Conservation (phyloP, 2,888 invertebrate genomes). For the Caradrina kadenii region DNA sequence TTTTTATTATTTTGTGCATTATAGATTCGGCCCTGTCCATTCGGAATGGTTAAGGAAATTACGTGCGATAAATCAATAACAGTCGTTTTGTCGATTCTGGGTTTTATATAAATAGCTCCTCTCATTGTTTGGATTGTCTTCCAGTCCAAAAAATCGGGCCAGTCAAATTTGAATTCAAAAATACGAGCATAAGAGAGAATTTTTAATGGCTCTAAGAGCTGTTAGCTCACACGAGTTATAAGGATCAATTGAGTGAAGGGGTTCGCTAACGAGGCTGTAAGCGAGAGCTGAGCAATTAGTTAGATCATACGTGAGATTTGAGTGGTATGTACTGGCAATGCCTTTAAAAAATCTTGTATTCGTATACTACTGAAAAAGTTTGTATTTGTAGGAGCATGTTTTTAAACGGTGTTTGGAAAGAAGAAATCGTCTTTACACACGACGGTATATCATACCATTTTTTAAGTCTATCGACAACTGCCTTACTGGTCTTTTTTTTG, state of each 20-base stretch:
- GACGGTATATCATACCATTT: too few species aligned
- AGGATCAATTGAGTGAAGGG: slow-evolving; percentile 49
- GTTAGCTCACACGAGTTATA: slow-evolving; percentile 28
- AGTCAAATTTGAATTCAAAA: slow-evolving; percentile 12
- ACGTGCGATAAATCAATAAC: slow-evolving; percentile 40
- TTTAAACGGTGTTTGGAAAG: too few species aligned
- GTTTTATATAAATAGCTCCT: slow-evolving; percentile 28
- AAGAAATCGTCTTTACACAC: too few species aligned
- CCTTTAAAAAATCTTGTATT: neutral
- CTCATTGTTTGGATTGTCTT: slow-evolving; percentile 15
- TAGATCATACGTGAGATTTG: slow-evolving; percentile 29
- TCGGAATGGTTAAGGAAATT: slow-evolving; percentile 28
- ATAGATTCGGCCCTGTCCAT: neutral
- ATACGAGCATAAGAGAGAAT: neutral
- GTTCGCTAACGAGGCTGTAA: slow-evolving; percentile 46
- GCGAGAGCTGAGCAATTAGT: slow-evolving; percentile 52
- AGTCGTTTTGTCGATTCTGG: slow-evolving; percentile 26
- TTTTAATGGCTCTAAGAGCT: slow-evolving; percentile 20
- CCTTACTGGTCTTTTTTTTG: too few species aligned
- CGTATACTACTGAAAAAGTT: neutral
- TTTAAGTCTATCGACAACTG: too few species aligned
- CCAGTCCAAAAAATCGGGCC: neutral
- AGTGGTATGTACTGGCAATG: neutral
- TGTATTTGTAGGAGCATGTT: neutral
- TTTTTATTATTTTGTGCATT: too few species aligned